Percentiles rank a stretch among this genome's conserved stretches.
Conservation (phyloP, 2,888 invertebrate genomes). For the Pammene fasciana region DNA sequence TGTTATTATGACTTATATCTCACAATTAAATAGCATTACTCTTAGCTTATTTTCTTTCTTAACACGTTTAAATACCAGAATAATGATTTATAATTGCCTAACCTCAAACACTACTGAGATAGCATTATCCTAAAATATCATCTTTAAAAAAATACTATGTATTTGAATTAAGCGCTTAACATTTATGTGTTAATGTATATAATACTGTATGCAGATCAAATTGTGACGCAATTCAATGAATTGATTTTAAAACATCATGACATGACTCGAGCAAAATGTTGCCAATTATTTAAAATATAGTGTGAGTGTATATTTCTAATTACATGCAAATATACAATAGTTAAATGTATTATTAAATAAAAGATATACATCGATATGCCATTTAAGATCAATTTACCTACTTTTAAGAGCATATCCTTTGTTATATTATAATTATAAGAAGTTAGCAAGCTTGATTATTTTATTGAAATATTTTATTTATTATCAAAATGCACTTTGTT, state of each 20-base stretch:
- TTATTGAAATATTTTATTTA: constrained; percentile 40
- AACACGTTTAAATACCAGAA: constrained; percentile 32
- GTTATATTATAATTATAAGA: constrained; percentile 41
- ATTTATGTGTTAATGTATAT: constrained; percentile 50
- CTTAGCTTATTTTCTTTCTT: constrained; percentile 2
- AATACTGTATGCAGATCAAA: constrained; percentile 65
- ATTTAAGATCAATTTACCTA: constrained; percentile 50
- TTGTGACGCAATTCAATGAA: constrained; percentile 39
- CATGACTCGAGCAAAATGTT: constrained; percentile 26
- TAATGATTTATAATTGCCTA: constrained; percentile 50
- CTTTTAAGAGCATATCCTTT: constrained; percentile 35
- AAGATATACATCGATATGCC: constrained; percentile 60
- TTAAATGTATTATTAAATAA: constrained; percentile 33
- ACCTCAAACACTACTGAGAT: constrained; percentile 46
- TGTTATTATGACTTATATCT: background rate
- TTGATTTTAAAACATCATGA: constrained; percentile 17
- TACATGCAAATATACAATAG: constrained; percentile 25
- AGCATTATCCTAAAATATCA: constrained; percentile 54
- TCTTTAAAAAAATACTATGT: constrained; percentile 72
- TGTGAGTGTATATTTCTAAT: constrained; percentile 17
- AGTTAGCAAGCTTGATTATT: constrained; percentile 52
- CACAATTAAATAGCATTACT: constrained; percentile 18
- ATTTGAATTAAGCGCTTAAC: constrained; percentile 64
- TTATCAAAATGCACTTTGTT: constrained; percentile 13
- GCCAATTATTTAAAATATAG: constrained; percentile 30